Percentiles rank a stretch among this genome's conserved stretches.
Evolutionary conservation across 2,888 invertebrate species (phyloP).

Genomic region (Frankliniella intonsa): DNA sequence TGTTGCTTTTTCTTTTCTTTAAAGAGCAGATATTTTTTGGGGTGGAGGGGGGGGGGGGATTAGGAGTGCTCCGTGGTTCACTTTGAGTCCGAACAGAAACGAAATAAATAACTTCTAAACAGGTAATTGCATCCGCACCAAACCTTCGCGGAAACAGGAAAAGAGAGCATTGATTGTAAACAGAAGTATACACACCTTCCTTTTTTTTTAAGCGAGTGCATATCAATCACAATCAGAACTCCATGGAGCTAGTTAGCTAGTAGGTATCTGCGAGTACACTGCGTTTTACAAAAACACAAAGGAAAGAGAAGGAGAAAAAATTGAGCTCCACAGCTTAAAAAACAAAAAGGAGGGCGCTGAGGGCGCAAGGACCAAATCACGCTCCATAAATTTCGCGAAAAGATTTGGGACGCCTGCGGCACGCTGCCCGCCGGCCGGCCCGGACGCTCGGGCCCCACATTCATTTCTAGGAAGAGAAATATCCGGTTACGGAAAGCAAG

Average conservation of each 20-base stretch:
- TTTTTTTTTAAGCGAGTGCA: neutral
- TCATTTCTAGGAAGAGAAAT: neutral
- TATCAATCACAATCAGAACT: neutral
- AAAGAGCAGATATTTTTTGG: too few species aligned
- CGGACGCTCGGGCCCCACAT: too few species aligned
- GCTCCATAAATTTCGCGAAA: neutral
- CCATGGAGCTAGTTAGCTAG: neutral
- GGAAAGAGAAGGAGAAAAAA: neutral
- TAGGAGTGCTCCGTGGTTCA: too few species aligned
- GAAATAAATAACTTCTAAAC: too few species aligned
- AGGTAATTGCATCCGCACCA: too few species aligned
- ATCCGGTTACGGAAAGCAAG: too few species aligned
- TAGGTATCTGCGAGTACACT: neutral
- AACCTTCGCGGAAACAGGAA: neutral
- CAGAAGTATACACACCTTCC: too few species aligned
- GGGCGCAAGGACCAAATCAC: neutral
- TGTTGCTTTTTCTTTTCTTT: too few species aligned
- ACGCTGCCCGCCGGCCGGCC: too few species aligned
- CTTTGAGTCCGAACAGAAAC: too few species aligned
- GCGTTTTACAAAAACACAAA: neutral
- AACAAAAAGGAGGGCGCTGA: neutral
- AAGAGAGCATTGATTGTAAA: neutral
- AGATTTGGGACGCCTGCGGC: neutral
- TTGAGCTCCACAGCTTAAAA: neutral
- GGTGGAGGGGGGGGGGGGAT: too few species aligned